Conservation (phyloP, 2,797 vertebrate species). For the Mallotus villosus region DNA sequence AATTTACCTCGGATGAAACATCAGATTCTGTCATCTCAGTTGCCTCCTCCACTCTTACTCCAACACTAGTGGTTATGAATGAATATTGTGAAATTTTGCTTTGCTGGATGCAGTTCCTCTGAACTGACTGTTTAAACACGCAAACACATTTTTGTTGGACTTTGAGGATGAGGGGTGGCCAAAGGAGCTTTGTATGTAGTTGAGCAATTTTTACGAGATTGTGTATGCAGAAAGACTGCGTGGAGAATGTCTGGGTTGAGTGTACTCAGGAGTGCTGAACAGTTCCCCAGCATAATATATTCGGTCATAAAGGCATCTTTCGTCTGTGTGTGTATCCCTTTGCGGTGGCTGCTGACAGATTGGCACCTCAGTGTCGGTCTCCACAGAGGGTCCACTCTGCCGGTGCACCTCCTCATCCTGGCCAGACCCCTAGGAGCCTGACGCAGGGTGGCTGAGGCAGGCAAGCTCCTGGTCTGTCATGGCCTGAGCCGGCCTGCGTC, state of each 20-base stretch:
- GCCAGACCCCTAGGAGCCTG: constrained; percentile 11
- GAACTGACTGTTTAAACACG: too few relatives aligned
- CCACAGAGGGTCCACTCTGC: constrained; percentile 10
- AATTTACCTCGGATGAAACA: too few relatives aligned
- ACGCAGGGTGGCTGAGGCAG: constrained; percentile 34
- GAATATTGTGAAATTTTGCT: too few relatives aligned
- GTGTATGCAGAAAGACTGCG: not conserved
- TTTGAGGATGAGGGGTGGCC: not conserved
- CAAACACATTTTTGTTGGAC: not conserved
- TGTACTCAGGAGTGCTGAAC: not conserved
- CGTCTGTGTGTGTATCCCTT: constrained; percentile 25
- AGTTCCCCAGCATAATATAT: not conserved
- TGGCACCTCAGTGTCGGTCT: constrained; percentile 31
- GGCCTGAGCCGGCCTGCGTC: constrained; percentile 20
- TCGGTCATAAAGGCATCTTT: constrained; percentile 25
- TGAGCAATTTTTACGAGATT: not conserved
- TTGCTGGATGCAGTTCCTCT: too few relatives aligned
- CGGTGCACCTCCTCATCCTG: not conserved
- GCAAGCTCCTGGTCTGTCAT: constrained; percentile 11
- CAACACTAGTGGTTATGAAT: too few relatives aligned
- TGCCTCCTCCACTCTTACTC: too few relatives aligned
- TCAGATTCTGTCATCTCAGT: too few relatives aligned
- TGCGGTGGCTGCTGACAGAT: constrained; percentile 26
- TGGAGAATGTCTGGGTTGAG: not conserved
- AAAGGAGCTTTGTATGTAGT: not conserved